These are phyloP conservation scores for Neosilurus mollespiculum DNA, from an alignment of 2,797 vertebrate species.

Conservation along the genomic window DNA sequence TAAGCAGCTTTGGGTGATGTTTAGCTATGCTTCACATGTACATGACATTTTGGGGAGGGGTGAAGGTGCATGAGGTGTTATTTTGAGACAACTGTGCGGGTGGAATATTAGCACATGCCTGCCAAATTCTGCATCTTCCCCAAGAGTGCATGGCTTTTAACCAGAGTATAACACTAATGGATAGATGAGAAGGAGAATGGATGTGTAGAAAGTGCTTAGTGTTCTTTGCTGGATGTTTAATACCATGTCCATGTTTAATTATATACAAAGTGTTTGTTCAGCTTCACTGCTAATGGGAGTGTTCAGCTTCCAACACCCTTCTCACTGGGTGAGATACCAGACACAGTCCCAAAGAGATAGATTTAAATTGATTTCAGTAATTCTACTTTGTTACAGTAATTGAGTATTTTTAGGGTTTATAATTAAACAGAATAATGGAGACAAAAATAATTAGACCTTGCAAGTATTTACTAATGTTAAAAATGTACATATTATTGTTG, in stretches of 20 bases:
- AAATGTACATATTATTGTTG: neutral
- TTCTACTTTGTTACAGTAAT: neutral
- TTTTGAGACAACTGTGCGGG: neutral
- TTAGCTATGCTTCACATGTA: neutral
- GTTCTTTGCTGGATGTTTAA: neutral
- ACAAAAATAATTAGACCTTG: neutral
- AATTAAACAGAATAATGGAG: neutral
- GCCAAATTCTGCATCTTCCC: conserved; percentile 39
- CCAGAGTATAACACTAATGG: conserved; percentile 22
- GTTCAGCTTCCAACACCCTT: neutral
- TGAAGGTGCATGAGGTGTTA: neutral
- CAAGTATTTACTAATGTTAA: neutral
- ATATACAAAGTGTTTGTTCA: neutral
- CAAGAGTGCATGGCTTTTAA: conserved; percentile 6
- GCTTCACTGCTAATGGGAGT: neutral
- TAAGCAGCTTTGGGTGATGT: neutral
- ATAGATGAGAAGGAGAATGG: conserved; percentile 46
- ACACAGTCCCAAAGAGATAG: neutral
- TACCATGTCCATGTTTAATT: neutral
- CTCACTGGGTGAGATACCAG: too few species aligned
- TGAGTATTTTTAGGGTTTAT: neutral
- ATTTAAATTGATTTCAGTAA: neutral
- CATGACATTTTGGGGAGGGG: neutral
- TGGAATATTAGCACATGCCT: conserved; percentile 38
- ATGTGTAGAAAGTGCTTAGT: neutral